These are phyloP conservation scores for Pterocles burchelli DNA, from an alignment of 2,113 vertebrate genomes.

Conservation along the genomic window DNA sequence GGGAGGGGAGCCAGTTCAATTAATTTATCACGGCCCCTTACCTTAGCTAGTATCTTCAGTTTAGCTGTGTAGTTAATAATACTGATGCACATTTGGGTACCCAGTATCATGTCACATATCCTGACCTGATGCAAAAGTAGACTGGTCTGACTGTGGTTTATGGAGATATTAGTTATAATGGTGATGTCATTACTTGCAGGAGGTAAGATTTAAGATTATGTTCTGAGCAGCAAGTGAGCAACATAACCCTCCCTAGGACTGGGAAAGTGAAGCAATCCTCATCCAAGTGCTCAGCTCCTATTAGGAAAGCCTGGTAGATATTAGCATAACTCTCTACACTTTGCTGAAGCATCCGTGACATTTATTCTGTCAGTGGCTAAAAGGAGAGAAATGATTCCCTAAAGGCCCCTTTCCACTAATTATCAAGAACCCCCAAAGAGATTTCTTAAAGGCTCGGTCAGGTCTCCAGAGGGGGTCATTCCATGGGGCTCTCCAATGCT, in stretches of 20 bases:
- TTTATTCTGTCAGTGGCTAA: constrained; percentile 26
- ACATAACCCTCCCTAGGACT: not conserved
- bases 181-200: not conserved
- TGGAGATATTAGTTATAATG: not conserved
- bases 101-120: not conserved
- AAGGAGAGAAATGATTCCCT: constrained; percentile 36
- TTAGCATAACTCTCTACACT: not conserved
- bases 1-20: not conserved
- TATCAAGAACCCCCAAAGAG: not conserved
- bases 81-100: not conserved
- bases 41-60: not conserved
- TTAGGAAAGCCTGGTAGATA: constrained; percentile 7
- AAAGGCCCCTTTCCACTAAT: not conserved
- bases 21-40: not conserved
- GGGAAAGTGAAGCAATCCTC: not conserved
- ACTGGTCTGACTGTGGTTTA: not conserved
- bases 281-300: not conserved
- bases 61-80: not conserved
- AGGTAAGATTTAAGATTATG: constrained; percentile 2
- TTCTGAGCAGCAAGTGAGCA: not conserved
- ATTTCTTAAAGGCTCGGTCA: constrained; percentile 7
- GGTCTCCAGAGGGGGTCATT: not conserved
- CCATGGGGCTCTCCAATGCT: not conserved
- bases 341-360: constrained; percentile 11
- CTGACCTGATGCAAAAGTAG: not conserved